A percentile compares a stretch with the other conserved stretches of the same genome.
phyloP scores from a whole-genome alignment of 2,888 invertebrate genomes.

The Metellina segmentata region DNA sequence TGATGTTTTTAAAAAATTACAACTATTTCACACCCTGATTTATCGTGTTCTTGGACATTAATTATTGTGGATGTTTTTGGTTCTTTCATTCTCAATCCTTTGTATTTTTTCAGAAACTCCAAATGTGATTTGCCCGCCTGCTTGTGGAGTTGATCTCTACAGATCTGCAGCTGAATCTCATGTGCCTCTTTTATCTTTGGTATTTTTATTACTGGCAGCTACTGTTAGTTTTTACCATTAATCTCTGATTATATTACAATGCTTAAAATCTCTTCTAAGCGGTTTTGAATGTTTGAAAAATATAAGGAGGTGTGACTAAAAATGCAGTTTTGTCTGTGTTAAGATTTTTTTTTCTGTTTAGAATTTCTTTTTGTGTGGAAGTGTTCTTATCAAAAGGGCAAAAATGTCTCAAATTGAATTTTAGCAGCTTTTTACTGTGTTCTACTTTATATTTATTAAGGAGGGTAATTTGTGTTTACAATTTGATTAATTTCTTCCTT shows the following conservation, averaged over 20 bases:
- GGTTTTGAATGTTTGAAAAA: neutral
- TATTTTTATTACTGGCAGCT: neutral
- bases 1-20: too few species aligned
- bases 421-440: too few species aligned
- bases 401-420: too few species aligned
- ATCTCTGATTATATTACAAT: neutral
- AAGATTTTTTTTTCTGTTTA: neutral
- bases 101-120: slow-evolving; percentile 86
- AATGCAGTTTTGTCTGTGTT: neutral
- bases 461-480: too few species aligned
- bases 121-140: slow-evolving; percentile 95
- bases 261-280: neutral
- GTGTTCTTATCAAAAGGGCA: neutral
- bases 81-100: neutral
- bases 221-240: neutral
- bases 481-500: too few species aligned
- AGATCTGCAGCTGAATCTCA: slow-evolving; percentile 18
- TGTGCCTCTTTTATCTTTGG: neutral
- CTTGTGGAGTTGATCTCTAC: slow-evolving; percentile 84
- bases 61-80: too few species aligned
- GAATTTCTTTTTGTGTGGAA: neutral
- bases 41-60: too few species aligned
- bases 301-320: slow-evolving; percentile 2
- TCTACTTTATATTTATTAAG: too few species aligned
- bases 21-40: too few species aligned